A percentile compares a stretch with the other conserved stretches of the same genome.
phyloP scores from a whole-genome alignment of 2,888 invertebrate genomes.

The Ectemnius lituratus region DNA sequence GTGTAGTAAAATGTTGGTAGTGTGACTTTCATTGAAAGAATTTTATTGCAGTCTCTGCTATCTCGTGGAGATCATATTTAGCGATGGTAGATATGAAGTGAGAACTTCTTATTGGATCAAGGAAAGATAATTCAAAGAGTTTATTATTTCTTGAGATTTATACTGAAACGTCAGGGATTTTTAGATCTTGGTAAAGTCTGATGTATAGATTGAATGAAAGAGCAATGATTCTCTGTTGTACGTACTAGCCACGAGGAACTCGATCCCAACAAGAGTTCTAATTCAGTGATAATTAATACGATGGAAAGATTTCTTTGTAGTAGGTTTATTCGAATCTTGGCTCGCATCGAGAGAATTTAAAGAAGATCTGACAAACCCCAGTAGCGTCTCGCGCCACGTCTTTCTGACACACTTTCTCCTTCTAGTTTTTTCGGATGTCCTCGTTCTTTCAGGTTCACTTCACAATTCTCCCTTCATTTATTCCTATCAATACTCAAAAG shows the following conservation, averaged over 20 bases:
- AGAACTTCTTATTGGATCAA: too few relatives aligned
- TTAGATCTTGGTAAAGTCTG: too few relatives aligned
- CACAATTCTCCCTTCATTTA: slow-evolving; percentile 30
- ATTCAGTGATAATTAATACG: slow-evolving; percentile 25
- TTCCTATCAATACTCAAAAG: not conserved
- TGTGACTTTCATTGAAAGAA: slow-evolving; percentile 8
- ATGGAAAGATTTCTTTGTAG: slow-evolving; percentile 1
- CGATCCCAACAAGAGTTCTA: not conserved
- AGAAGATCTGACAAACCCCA: slow-evolving; percentile 45
- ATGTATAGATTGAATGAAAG: not conserved
- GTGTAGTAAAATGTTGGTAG: slow-evolving; percentile 13
- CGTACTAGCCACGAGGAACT: not conserved
- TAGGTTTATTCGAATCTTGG: slow-evolving; percentile 35
- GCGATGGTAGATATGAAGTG: not conserved
- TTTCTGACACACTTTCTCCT: slow-evolving; percentile 62
- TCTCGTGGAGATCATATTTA: slow-evolving; percentile 28
- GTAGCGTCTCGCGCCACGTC: slow-evolving; percentile 41
- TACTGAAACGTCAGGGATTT: too few relatives aligned
- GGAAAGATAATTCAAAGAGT: not conserved
- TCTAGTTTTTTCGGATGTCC: slow-evolving; percentile 37
- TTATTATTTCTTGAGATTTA: not conserved
- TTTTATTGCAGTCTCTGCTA: slow-evolving; percentile 16
- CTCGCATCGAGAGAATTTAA: slow-evolving; percentile 36
- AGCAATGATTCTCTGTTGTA: not conserved
- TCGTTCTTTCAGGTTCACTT: slow-evolving; percentile 32